A percentile compares a stretch with the other conserved stretches of the same genome.
These are phyloP conservation scores for Drosophila nannoptera DNA, from an alignment of 1,140 invertebrate species.

Conservation along the genomic window DNA sequence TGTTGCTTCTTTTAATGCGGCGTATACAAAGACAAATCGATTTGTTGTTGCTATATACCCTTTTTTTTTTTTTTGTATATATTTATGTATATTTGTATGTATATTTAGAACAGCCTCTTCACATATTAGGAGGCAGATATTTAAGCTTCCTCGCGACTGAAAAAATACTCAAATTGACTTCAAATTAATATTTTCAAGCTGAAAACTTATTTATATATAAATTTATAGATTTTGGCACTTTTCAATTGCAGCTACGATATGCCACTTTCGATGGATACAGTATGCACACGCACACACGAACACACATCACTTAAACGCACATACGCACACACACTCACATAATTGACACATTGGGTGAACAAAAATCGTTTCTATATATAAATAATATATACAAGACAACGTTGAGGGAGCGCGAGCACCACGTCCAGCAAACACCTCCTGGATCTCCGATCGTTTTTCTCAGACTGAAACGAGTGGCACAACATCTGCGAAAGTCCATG, in stretches of 20 bases:
- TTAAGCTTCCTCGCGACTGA: constrained; percentile 25
- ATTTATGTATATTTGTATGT: constrained; percentile 18
- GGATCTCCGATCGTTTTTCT: constrained; percentile 79
- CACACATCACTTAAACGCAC: constrained; percentile 5
- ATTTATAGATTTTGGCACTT: constrained; percentile 33
- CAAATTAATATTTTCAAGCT: constrained; percentile 22
- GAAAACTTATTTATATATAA: constrained; percentile 26
- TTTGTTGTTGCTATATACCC: constrained; percentile 24
- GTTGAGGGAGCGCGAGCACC: constrained; percentile 52
- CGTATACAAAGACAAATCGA: constrained; percentile 31
- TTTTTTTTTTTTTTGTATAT: constrained; percentile 46
- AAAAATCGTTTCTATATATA: constrained; percentile 65
- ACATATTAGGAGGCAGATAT: constrained; percentile 21
- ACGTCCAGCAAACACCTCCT: constrained; percentile 78
- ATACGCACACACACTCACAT: constrained; percentile 44
- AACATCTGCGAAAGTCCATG: constrained; percentile 52
- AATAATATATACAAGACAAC: constrained; percentile 68
- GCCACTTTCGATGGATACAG: constrained; percentile 30
- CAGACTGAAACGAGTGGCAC: constrained; percentile 64
- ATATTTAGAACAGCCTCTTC: constrained; percentile 46
- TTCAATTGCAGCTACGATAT: constrained; percentile 32
- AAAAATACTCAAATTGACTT: constrained; percentile 21
- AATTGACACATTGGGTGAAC: constrained; percentile 31
- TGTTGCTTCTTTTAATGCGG: constrained; percentile 32
- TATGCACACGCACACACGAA: constrained; percentile 19